Percentiles rank a stretch among this genome's conserved stretches.
These are phyloP conservation scores for Ypsolopha scabrella DNA, from an alignment of 2,888 invertebrate species.

Conservation along the genomic window DNA sequence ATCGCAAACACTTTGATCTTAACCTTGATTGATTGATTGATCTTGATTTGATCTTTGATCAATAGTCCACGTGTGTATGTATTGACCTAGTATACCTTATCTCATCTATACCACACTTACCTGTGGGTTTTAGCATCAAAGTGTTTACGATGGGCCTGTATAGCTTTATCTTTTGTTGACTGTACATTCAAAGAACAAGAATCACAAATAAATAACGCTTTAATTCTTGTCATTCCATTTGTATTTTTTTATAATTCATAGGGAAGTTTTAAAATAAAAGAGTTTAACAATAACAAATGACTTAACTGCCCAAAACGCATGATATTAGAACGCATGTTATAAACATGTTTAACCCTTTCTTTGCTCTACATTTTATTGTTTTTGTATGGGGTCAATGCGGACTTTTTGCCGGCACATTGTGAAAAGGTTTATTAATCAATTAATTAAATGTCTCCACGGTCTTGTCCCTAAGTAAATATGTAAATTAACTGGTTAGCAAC, in stretches of 20 bases:
- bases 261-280: conserved; percentile 46
- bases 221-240: too few species aligned
- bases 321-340: conserved; percentile 34
- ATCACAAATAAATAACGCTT: neutral
- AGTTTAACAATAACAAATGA: conserved; percentile 49
- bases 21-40: too few species aligned
- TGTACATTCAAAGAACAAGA: too few species aligned
- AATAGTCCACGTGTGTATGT: too few species aligned
- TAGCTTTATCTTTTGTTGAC: too few species aligned
- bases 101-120: too few species aligned
- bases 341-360: conserved; percentile 62
- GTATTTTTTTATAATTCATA: conserved; percentile 12
- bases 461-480: conserved; percentile 66
- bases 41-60: too few species aligned
- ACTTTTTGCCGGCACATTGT: conserved; percentile 49
- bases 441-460: conserved; percentile 67
- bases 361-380: conserved; percentile 54
- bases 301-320: conserved; percentile 46
- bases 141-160: too few species aligned
- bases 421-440: conserved; percentile 67
- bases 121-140: too few species aligned
- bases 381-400: conserved; percentile 62
- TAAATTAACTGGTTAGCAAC: conserved; percentile 52
- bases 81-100: too few species aligned
- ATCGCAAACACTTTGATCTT: too few species aligned